phyloP scores from a whole-genome alignment of 2,888 invertebrate genomes.

The Epinotia ramella region DNA sequence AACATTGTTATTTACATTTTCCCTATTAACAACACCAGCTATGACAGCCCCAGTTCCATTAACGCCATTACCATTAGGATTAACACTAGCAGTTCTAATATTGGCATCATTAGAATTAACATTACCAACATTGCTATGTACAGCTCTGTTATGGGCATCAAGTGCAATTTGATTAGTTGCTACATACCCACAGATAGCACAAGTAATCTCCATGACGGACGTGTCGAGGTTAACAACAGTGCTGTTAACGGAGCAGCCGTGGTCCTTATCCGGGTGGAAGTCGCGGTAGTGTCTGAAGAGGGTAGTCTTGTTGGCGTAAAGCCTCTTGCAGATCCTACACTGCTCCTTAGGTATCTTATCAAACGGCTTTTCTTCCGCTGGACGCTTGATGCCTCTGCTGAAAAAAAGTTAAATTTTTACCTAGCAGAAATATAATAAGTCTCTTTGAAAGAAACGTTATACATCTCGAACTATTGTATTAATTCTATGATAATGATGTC shows the following conservation, averaged over 20 bases:
- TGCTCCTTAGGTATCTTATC: neutral
- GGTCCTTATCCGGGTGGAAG: constrained; percentile 15
- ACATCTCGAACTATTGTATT: no score
- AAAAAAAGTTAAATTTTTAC: neutral
- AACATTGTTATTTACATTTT: neutral
- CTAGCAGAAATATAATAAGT: no score
- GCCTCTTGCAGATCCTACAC: constrained; percentile 11
- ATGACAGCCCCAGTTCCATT: neutral
- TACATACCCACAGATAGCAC: constrained; percentile 11
- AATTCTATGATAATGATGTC: no score
- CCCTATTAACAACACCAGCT: neutral
- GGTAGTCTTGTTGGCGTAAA: constrained; percentile 15
- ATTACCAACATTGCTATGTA: constrained; percentile 6
- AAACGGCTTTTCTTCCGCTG: constrained; percentile 5
- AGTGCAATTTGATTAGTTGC: constrained; percentile 1
- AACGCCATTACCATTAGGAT: neutral
- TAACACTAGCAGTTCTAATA: neutral
- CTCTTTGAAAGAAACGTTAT: no score
- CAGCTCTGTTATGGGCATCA: constrained; percentile 5
- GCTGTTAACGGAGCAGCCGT: constrained; percentile 12
- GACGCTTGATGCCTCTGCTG: neutral
- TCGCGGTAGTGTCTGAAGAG: constrained; percentile 19
- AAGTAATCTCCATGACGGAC: neutral
- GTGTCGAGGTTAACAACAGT: constrained; percentile 25
- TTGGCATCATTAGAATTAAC: neutral